Percentiles rank a stretch among this genome's conserved stretches.
phyloP scores from a whole-genome alignment of 2,113 vertebrate genomes.

The Delphinus delphis region DNA sequence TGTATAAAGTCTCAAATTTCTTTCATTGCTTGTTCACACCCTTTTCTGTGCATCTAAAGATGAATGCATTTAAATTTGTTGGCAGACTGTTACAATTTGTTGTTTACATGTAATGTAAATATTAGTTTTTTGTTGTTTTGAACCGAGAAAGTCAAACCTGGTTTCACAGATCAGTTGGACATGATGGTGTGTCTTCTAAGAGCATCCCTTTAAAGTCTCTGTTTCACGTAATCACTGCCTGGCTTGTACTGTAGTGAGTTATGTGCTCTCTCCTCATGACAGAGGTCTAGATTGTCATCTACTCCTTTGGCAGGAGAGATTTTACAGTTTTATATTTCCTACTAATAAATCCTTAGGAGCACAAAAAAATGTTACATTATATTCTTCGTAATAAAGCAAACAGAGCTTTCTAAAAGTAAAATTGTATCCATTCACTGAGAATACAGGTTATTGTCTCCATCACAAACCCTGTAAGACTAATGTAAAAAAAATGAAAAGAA shows the following conservation, averaged over 20 bases:
- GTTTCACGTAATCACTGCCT: neutral
- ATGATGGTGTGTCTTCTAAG: neutral
- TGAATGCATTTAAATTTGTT: neutral
- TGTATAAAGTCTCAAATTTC: neutral
- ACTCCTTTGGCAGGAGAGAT: neutral
- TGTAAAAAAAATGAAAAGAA: neutral
- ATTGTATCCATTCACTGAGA: neutral
- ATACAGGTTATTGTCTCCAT: neutral
- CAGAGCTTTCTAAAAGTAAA: neutral
- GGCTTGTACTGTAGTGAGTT: neutral
- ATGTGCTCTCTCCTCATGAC: neutral
- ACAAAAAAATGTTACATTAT: neutral
- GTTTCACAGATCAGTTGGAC: neutral
- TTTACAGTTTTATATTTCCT: neutral
- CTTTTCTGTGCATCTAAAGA: neutral
- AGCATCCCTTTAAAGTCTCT: neutral
- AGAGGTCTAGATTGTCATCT: neutral
- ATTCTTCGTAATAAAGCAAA: neutral
- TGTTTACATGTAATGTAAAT: neutral
- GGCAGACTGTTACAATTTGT: neutral
- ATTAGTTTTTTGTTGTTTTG: neutral
- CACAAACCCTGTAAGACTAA: neutral
- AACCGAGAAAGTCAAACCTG: neutral
- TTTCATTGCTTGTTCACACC: neutral
- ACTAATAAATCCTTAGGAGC: neutral